These are phyloP conservation scores for Leptoteleia sp. DNA, from an alignment of 1,140 invertebrate species.

Conservation along the genomic window DNA sequence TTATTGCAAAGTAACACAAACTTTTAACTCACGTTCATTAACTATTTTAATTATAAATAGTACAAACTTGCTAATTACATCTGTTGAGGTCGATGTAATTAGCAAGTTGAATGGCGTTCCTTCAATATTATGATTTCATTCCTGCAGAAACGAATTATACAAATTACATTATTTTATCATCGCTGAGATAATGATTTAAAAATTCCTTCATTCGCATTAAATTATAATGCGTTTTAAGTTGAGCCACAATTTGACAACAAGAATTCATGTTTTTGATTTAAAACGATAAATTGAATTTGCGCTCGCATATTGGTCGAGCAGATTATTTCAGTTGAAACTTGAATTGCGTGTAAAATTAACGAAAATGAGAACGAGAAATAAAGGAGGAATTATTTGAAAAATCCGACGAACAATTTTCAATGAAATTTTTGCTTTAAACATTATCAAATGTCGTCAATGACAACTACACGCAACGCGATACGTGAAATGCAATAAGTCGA, in stretches of 20 bases:
- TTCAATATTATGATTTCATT: conserved; percentile 58
- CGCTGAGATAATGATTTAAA: conserved; percentile 24
- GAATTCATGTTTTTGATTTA: conserved; percentile 28
- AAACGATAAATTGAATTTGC: conserved; percentile 20
- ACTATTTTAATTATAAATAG: conserved; percentile 55
- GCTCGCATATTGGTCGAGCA: too few relatives aligned
- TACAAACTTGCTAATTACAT: conserved; percentile 60
- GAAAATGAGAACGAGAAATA: too few relatives aligned
- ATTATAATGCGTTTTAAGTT: conserved; percentile 25
- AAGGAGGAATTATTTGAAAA: too few relatives aligned
- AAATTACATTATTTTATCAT: conserved; percentile 45
- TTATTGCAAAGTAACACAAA: conserved; percentile 44
- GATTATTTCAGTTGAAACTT: too few relatives aligned
- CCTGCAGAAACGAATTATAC: conserved; percentile 34
- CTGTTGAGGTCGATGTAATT: conserved; percentile 53
- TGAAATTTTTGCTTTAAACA: too few relatives aligned
- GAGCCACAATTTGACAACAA: conserved; percentile 8
- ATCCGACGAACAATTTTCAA: too few relatives aligned
- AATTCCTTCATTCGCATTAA: conserved; percentile 25
- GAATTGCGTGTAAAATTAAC: too few relatives aligned
- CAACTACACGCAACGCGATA: too few relatives aligned
- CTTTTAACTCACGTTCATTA: conserved; percentile 51
- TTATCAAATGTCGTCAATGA: too few relatives aligned
- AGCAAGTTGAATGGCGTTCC: conserved; percentile 51
- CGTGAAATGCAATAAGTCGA: too few relatives aligned